Base-by-base conservation (phyloP, 2,797 vertebrate genomes). In the Harpagifer antarcticus region DNA sequence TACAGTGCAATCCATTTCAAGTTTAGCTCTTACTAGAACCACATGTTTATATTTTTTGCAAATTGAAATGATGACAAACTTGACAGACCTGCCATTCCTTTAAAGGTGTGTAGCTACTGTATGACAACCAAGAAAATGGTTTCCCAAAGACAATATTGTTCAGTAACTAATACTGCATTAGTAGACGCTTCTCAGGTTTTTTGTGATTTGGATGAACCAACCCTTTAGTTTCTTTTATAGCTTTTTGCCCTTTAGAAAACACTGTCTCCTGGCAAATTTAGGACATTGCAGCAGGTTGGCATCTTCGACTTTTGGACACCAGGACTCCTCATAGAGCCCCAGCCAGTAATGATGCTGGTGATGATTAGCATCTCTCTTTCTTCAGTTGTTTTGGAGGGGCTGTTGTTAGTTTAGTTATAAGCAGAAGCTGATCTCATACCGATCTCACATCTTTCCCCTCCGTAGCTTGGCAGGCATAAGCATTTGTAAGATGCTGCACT, bases 391-490 rank as follows among this genome's bases (percentile, higher is more conserved):
- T 91, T 90, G 83, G 9, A 63, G 83, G 85, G 92, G 82, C 90
- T 85, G 93, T 94, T 96, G 97, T 96, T 93, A 93, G 86, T 92
- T 37, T 37, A 69, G 55, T 74, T 91, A 90, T 97, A 96, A 98
- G 97, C 96, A 96, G 95, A 97, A 98, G 97, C 97, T 83, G 83
- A 92, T 95, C 93, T 95, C 97, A 79, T 99, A 99, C 98, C 97
- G 82, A 97, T 96, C 94, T 99, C 95, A 95, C 98, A 99, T 93
- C 89, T 96, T 94, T 96, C 90, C 93, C 98, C 98, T 98, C 95
- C 95, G 93, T 99, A 99, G 97, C 97, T 99, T 94, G 98, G 98
- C 94, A 99, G 98, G 96, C 98, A 99, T 96, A 99, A 98, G 96
- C 98, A 99, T 98, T 95, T 97, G 97, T 97, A 98, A 96, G 95